A percentile compares a stretch with the other conserved stretches of the same genome.
phyloP scores from a whole-genome alignment of 2,888 invertebrate genomes.

The Cephus nigrinus region DNA sequence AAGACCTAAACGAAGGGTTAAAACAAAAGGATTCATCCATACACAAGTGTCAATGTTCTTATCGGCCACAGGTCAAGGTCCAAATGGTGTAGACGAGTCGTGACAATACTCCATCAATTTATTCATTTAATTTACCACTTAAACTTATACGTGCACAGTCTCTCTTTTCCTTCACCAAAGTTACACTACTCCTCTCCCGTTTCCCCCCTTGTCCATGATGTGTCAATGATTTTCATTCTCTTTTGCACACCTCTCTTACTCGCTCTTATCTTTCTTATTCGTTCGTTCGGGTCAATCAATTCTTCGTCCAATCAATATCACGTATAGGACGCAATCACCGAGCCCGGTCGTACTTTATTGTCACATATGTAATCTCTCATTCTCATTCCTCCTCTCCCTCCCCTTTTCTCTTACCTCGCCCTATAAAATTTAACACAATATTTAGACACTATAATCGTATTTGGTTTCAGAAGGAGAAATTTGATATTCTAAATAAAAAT shows the following conservation, averaged over 20 bases:
- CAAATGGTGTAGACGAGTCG: not conserved
- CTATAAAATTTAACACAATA: too few species aligned
- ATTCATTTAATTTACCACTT: not conserved
- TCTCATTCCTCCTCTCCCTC: not conserved
- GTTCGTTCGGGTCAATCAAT: not conserved
- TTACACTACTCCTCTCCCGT: not conserved
- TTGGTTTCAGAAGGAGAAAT: too few species aligned
- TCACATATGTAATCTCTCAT: not conserved
- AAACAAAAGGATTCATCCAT: not conserved
- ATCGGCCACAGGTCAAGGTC: not conserved
- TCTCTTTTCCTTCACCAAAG: not conserved
- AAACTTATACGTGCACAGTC: not conserved
- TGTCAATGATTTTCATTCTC: not conserved
- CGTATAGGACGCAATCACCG: not conserved
- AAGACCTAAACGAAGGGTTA: not conserved
- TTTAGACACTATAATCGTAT: too few species aligned
- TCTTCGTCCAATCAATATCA: not conserved
- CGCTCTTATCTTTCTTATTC: not conserved
- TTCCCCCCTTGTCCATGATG: not conserved
- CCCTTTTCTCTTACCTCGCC: not conserved
- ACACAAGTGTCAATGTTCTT: not conserved
- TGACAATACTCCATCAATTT: not conserved
- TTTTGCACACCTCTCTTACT: not conserved
- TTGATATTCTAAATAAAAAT: too few species aligned
- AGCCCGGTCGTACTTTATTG: not conserved